Evolutionary conservation across 2,888 invertebrate genomes (phyloP), one percentile per base, ranked within the genome.

Genomic region (Muschampia staudingeri): DNA sequence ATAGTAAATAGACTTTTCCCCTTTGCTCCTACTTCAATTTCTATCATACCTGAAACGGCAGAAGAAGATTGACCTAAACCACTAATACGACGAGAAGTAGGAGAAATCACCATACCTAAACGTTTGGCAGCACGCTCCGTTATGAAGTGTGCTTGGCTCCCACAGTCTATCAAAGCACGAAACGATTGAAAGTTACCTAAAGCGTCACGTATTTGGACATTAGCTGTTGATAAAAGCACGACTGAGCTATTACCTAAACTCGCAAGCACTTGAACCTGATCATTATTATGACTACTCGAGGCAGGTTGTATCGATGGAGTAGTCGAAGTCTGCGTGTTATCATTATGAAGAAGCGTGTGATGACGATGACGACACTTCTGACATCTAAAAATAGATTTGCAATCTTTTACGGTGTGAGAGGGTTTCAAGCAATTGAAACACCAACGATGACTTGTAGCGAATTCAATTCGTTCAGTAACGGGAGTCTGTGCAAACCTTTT

Each of bases 331-430:
- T 56, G 56, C 19, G n/a, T 19, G 12, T 61, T 61, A 25, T 61
- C 61, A 11, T 25, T 30, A 12, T 61, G 61, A 61, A 61, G 61
- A 25, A 61, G 61, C 25, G 61, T 61, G 12, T 61, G 61, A 61
- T 61, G 61, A 25, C 61, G 61, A 61, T 25, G 61, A 61, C 19
- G 61, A 61, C 61, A 61, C 25, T 61, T 61, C 25, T 61, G 61
- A 61, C 61, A 61, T 25, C 61, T 25, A 61, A 61, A 61, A 11
- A 61, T 19, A 61, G 61, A 61, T 9, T 2, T 61, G 25, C 61
- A 61, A 12, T 61, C 61, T 25, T 61, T 61, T 25, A 61, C 11
- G 12, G 61, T 61, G 11, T 61, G 61, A 61, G 61, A 61, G 12
- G 61, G 25, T 61, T 25, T 61, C 61, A 61, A 61, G 11, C 61